Evolutionary conservation across 2,113 vertebrate genomes (phyloP), one percentile per base, ranked within the genome.

Genomic region (Mohoua ochrocephala): DNA sequence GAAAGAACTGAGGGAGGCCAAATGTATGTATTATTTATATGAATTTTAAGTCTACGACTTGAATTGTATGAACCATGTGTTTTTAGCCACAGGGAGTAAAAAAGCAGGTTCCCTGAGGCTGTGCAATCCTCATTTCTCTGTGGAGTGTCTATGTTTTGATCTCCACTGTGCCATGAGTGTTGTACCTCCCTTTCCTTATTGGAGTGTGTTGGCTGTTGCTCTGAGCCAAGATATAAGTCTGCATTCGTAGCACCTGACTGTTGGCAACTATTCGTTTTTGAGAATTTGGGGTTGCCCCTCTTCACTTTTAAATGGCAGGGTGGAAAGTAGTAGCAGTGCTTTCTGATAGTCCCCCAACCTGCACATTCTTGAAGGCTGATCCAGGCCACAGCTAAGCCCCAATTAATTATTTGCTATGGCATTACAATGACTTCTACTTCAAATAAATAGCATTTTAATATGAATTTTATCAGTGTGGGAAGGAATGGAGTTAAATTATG

Each of bases 141-240:
- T 0, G 1, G 9, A 35, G 6, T 60, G 19, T 30, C n/a, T 33
- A 0, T 30, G 6, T 70, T 57, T 75, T 64, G 35, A 65, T 19
- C 11, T 42, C 9, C 17, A 27, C 16, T 73, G 14, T 70, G 23
- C 11, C 37, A 15, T 5, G 3, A 13, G 5, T 64, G 8, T 79
- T 68, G 5, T 3, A 2, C 7, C 1, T 52, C 11, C 6, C 16
- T 28, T 3, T 60, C 6, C 8, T 74, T 15, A 7, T 11, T 49
- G 18, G 11, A 30, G 5, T 15, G 4, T 41, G 20, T 2, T 67
- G 31, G 30, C 12, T 69, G 10, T 24, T 73, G 6, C 31, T 37
- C 17, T 70, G 24, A 88, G 7, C 19, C 20, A 20, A 61, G 75
- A 61, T 13, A 5, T n/a, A 61, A n/a, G 37, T 56, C 16, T 45